Base-by-base conservation (phyloP, 2,888 invertebrate genomes). In the Epirrita christyi region DNA sequence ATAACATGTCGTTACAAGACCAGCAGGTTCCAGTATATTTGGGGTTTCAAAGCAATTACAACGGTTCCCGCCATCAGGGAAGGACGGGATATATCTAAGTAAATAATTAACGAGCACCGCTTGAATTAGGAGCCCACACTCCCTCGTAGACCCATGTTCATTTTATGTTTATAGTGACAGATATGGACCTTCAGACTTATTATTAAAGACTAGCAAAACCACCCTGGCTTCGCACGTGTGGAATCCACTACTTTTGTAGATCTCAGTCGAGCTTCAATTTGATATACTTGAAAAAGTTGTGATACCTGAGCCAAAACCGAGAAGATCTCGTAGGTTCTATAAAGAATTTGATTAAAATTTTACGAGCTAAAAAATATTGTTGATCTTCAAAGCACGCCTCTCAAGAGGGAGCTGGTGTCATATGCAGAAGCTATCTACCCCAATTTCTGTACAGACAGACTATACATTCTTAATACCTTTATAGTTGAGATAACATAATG, bases 31-130 rank as follows among this genome's bases (percentile, higher is more conserved):
- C 59, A 65, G 68, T 73, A 65, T 71, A 69, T 65, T 67, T 64
- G 66, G 75, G 73, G 75, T 75, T 75, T 75, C 76, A 77, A 81
- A 78, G 77, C 76, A 82, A 84, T 82, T 81, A 83, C 76, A 77
- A 76, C 74, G 78, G 74, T 71, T 71, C 66, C 72, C 68, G 64
- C 66, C 70, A 70, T 70, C 68, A 70, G 59, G 59, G 67, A 70
- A 76, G 76, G 72, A 73, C 67, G 73, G 77, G 75, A 77, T 79
- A 71, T 80, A 77, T 81, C 76, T 78, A 72, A 80, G 75, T 83
- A 81, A 83, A 85, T 84, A 83, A 85, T 85, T 84, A 85, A 83
- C 78, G 81, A 82, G 79, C 72, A 68, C 65, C 67, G 74, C 75
- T 75, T 76, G 76, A 77, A 81, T 82, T 78, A 79, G 78, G 78